Conservation (phyloP, 2,797 vertebrate species). For the Lagorchestes hirsutus region DNA sequence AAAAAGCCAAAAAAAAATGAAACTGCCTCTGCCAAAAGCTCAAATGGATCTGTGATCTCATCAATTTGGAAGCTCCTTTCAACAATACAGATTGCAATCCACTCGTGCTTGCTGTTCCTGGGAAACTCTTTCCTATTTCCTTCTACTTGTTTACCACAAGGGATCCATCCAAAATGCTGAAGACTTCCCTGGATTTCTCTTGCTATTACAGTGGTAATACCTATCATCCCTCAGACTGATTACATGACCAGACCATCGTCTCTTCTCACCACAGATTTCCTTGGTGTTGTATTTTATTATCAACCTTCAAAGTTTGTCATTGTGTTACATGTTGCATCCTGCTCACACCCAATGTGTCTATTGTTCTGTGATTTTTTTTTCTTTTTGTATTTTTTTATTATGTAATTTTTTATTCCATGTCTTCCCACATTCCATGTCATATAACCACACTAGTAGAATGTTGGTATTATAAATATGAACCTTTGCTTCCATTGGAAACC, state of each 20-base stretch:
- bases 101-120: not conserved
- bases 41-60: not conserved
- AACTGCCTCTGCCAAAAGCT: not conserved
- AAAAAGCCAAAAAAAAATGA: not conserved
- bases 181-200: not conserved
- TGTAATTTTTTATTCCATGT: not conserved
- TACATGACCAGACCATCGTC: not conserved
- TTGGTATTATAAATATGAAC: not conserved
- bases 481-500: not conserved
- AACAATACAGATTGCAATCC: not conserved
- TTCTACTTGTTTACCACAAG: not conserved
- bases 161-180: not conserved
- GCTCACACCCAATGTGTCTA: not conserved
- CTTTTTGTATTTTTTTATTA: not conserved
- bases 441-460: not conserved
- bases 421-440: not conserved
- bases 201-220: not conserved
- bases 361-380: not conserved
- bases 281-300: not conserved
- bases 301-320: not conserved
- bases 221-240: not conserved
- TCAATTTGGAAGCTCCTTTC: not conserved
- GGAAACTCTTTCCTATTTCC: not conserved
- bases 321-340: not conserved
- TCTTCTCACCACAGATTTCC: not conserved